phyloP scores from a whole-genome alignment of 2,113 vertebrate genomes.

The Carettochelys insculpta region DNA sequence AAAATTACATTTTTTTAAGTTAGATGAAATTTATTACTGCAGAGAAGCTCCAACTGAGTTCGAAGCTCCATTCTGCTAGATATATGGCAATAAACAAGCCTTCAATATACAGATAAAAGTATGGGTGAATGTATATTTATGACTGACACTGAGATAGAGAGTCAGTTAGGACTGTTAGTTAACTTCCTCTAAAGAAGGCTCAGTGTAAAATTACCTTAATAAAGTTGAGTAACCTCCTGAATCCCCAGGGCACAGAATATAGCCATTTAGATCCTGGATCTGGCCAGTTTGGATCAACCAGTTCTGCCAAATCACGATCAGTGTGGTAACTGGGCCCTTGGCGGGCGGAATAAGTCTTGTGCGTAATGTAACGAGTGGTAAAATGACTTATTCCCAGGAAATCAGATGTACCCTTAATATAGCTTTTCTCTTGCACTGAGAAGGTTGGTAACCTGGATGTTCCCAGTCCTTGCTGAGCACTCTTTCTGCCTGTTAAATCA shows the following conservation, averaged over 20 bases:
- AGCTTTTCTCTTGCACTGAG: constrained; percentile 89
- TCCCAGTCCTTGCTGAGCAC: constrained; percentile 84
- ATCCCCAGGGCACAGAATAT: constrained; percentile 91
- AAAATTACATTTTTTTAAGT: not conserved
- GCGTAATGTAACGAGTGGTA: constrained; percentile 88
- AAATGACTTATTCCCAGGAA: constrained; percentile 94
- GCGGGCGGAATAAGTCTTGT: constrained; percentile 78
- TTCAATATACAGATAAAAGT: not conserved
- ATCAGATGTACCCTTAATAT: constrained; percentile 91
- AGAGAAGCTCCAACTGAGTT: not conserved
- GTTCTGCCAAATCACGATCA: constrained; percentile 85
- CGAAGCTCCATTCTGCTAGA: not conserved
- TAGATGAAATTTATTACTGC: not conserved
- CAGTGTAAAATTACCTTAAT: constrained; percentile 82
- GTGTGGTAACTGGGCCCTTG: constrained; percentile 83
- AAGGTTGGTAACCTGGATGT: constrained; percentile 87
- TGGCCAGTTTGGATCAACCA: constrained; percentile 91
- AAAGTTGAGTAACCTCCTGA: constrained; percentile 91
- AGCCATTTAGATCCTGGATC: constrained; percentile 88
- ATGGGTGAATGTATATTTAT: not conserved
- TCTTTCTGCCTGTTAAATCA: constrained; percentile 84
- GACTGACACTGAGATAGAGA: not conserved
- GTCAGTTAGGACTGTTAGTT: not conserved
- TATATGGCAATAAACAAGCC: not conserved
- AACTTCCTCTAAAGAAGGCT: not conserved